A percentile compares a stretch with the other conserved stretches of the same genome.
Conservation (phyloP, 2,888 invertebrate species). For the Drosophila kambysellisi region DNA sequence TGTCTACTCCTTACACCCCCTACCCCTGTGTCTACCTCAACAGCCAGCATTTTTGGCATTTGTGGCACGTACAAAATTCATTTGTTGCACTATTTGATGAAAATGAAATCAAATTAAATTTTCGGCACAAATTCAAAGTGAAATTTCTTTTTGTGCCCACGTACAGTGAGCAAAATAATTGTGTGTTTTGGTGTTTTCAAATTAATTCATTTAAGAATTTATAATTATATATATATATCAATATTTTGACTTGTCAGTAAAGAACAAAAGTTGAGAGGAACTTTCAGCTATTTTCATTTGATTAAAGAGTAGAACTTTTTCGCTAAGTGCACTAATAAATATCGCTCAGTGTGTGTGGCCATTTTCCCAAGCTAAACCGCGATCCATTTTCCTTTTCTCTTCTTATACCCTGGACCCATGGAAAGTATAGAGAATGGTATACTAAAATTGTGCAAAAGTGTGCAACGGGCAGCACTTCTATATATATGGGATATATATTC, state of each 20-base stretch:
- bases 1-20: neutral
- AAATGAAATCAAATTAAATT: slow-evolving; percentile 79
- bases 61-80: slow-evolving; percentile 78
- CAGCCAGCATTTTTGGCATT: slow-evolving; percentile 56
- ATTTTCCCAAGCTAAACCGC: neutral
- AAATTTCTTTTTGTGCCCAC: slow-evolving; percentile 23
- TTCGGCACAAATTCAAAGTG: slow-evolving; percentile 75
- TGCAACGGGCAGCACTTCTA: rapidly evolving
- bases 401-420: neutral
- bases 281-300: neutral
- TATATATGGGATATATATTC: neutral
- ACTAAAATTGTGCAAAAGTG: neutral
- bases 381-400: neutral
- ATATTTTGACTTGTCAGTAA: no score
- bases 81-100: slow-evolving; percentile 80
- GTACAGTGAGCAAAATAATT: neutral
- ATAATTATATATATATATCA: no score
- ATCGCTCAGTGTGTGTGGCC: neutral
- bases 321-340: neutral
- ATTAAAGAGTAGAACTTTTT: neutral
- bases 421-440: neutral
- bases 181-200: neutral
- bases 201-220: neutral
- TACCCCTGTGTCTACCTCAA: neutral
- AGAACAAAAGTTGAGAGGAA: no score